phyloP scores from a whole-genome alignment of 2,888 invertebrate species.

The Epirrhoe alternata region DNA sequence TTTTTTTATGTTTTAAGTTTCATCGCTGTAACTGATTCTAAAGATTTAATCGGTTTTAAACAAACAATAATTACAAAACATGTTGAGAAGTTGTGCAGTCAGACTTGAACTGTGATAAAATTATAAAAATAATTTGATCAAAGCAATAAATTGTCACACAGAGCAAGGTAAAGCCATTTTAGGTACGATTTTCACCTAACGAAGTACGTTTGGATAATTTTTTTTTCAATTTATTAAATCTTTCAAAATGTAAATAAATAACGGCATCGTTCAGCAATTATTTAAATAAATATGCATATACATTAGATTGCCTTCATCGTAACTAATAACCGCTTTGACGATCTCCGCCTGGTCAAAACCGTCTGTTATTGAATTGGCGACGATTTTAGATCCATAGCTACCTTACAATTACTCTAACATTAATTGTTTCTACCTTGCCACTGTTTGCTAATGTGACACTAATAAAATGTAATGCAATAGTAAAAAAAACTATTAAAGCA shows the following conservation, averaged over 20 bases:
- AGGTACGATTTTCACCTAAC: background rate
- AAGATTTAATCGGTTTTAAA: background rate
- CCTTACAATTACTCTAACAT: slow-evolving; percentile 9
- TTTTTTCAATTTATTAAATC: too few relatives aligned
- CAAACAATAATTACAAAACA: background rate
- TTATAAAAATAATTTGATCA: background rate
- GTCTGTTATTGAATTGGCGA: background rate
- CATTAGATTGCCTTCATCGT: too few relatives aligned
- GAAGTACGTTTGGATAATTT: too few relatives aligned
- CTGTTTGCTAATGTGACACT: slow-evolving; percentile 9
- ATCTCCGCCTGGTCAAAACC: background rate
- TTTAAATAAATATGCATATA: too few relatives aligned
- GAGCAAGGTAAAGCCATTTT: background rate
- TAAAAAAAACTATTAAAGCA: slow-evolving; percentile 40
- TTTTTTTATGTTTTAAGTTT: background rate
- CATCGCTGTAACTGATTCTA: background rate
- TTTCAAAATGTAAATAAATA: too few relatives aligned
- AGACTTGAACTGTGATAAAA: background rate
- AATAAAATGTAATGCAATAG: slow-evolving; percentile 10
- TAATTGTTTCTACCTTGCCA: slow-evolving; percentile 2
- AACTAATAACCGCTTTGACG: background rate
- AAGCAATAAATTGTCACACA: background rate
- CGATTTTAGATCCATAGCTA: background rate
- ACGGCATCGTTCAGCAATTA: too few relatives aligned
- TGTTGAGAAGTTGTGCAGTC: background rate